Percentiles rank a stretch among this genome's conserved stretches.
Evolutionary conservation across 2,797 vertebrate species (phyloP).

Genomic region (Premnoplex brunnescens): DNA sequence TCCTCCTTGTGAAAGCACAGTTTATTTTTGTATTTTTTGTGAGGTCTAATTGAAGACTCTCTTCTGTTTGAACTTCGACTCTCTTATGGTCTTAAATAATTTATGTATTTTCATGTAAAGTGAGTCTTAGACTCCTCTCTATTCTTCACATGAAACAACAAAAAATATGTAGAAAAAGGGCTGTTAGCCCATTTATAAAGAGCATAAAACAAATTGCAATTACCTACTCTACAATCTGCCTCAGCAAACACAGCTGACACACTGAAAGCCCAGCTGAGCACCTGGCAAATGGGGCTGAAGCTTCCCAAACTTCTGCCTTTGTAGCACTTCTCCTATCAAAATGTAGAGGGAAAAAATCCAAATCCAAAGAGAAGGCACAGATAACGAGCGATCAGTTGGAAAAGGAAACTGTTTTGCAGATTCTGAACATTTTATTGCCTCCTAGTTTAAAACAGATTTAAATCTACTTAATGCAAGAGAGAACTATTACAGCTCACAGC

Average conservation of each 20-base stretch:
- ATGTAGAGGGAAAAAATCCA: not conserved
- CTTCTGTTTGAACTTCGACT: not conserved
- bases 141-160: not conserved
- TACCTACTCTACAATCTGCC: not conserved
- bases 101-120: not conserved
- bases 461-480: not conserved
- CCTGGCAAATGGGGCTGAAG: not conserved
- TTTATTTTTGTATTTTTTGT: not conserved
- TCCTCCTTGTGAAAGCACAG: fast-evolving
- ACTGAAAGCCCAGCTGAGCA: not conserved
- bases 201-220: not conserved
- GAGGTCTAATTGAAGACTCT: not conserved
- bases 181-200: not conserved
- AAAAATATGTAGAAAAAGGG: not conserved
- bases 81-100: not conserved
- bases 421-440: not conserved
- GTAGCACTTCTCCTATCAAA: not conserved
- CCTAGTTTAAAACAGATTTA: not conserved
- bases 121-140: not conserved
- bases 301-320: not conserved
- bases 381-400: not conserved
- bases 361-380: not conserved
- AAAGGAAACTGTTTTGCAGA: not conserved
- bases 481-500: not conserved
- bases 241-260: not conserved